Base-by-base conservation (phyloP, 2,113 vertebrate species). In the Hoplias malabaricus region DNA sequence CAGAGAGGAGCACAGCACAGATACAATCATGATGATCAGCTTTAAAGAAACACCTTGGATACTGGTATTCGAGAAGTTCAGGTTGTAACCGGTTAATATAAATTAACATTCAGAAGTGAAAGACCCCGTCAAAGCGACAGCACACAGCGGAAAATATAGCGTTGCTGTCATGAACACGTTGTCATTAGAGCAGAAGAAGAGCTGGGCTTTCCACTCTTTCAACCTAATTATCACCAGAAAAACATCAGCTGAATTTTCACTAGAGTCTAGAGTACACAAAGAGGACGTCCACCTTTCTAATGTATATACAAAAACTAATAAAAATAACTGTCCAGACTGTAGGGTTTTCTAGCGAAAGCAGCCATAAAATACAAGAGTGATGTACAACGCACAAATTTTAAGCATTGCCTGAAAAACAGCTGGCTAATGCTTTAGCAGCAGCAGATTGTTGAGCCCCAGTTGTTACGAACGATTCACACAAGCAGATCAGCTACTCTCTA, bases 41-140 rank as follows among this genome's bases (percentile, higher is more conserved):
- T 27, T 50, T 33, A 65, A 36, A 73, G 62, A 62, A 61, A 77
- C 69, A 77, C 61, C 31, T 42, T 21, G 46, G 50, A 77, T 73
- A 73, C 31, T n/a, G 75, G 27, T 62, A 69, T 53, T 65, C 66
- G 68, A 65, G 53, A 54, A 76, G 68, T 50, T 75, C 69, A 48
- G 67, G 16, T 62, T 69, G 70, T 69, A 4, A 46, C 59, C 69
- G 77, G 13, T 65, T 19, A 84, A 88, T 84, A 90, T 86, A 87
- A 90, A 83, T 88, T 89, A 92, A 91, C 90, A 92, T 89, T 92
- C 85, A 89, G 85, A 86, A 83, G 83, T 88, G 79, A 90, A 75
- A 85, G 42, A 88, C 84, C 87, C 90, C 86, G 82, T 87, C 86
- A 90, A n/a, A 90, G 86, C 88, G 78, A 86, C 74, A 90, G 88